Conservation (phyloP, 2,888 invertebrate genomes). For the Timema podura region DNA sequence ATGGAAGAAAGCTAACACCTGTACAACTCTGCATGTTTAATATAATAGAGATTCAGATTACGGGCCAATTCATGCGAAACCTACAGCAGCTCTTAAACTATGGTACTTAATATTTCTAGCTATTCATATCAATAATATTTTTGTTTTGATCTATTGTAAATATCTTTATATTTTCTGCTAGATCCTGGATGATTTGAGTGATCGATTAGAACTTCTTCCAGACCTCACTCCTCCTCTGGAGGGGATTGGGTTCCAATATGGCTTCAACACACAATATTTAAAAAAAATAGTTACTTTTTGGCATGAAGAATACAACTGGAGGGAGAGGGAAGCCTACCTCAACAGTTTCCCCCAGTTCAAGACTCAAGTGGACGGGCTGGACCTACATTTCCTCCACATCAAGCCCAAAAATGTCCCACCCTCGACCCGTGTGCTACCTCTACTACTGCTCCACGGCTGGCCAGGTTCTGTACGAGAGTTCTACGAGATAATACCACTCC, state of each 20-base stretch:
- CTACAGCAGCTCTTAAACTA: too few species aligned
- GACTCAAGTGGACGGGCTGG: slow-evolving; percentile 64
- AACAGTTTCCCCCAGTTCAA: slow-evolving; percentile 71
- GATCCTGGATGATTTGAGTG: slow-evolving; percentile 58
- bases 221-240: slow-evolving; percentile 55
- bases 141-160: neutral
- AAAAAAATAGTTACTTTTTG: slow-evolving; percentile 69
- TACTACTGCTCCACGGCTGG: slow-evolving; percentile 80
- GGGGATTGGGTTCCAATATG: slow-evolving; percentile 72
- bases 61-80: too few species aligned
- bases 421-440: slow-evolving; percentile 53
- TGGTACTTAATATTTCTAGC: too few species aligned
- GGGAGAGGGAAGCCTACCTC: slow-evolving; percentile 61
- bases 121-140: too few species aligned
- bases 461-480: slow-evolving; percentile 80
- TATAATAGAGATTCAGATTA: too few species aligned
- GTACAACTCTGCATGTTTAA: too few species aligned
- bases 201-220: slow-evolving; percentile 49
- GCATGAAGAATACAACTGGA: slow-evolving; percentile 72
- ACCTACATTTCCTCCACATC: slow-evolving; percentile 71
- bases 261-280: slow-evolving; percentile 69
- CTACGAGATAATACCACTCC: slow-evolving; percentile 65
- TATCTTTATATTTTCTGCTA: slow-evolving; percentile 37
- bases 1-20: too few species aligned
- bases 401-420: slow-evolving; percentile 52